Evolutionary conservation across 2,797 vertebrate genomes (phyloP), one percentile per base, ranked within the genome.

Genomic region (Rhinophrynus dorsalis): DNA sequence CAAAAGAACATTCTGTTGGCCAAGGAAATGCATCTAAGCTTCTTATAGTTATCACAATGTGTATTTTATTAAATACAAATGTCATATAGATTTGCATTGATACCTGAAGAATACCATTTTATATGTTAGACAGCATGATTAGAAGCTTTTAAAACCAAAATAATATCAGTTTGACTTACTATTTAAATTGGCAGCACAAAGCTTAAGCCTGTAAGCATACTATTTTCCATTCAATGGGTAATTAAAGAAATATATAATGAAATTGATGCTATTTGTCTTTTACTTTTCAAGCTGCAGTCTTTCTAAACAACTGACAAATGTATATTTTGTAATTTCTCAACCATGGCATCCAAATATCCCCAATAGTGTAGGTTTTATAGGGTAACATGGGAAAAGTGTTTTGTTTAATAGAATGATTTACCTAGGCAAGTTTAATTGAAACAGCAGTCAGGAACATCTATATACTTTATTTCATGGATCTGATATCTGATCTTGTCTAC

Each of bases 21-120:
- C 21, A 20, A 59, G 23, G 59, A 59, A 50, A 59, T 59, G 44
- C 66, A 26, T 32, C 66, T 68, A 68, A 68, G 67, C 67, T 52
- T 61, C 57, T 35, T 54, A 69, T 68, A 37, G 52, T 61, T 61
- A n/a, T 26, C 38, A 51, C 38, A 21, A 51, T 15, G 30, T 51
- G 32, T 8, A 10, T 12, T 63, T 63, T 27, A 30, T 17, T 37
- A 50, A 59, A 40, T 20, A 62, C 47, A 69, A 68, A 54, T 54
- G 51, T 27, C 40, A 9, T 40, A 38, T 42, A 35, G 29, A 27
- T 21, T 61, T 45, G 58, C 50, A 47, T 21, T 58, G 55, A 30
- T 51, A 56, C 40, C 55, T 45, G 47, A 29, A 37, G 44, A 38
- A 59, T 50, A 30, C 52, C 50, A 38, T 40, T 50, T 59, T 15